Percentiles rank a stretch among this genome's conserved stretches.
phyloP scores from a whole-genome alignment of 1,140 invertebrate genomes.

The Drosophila insularis region DNA sequence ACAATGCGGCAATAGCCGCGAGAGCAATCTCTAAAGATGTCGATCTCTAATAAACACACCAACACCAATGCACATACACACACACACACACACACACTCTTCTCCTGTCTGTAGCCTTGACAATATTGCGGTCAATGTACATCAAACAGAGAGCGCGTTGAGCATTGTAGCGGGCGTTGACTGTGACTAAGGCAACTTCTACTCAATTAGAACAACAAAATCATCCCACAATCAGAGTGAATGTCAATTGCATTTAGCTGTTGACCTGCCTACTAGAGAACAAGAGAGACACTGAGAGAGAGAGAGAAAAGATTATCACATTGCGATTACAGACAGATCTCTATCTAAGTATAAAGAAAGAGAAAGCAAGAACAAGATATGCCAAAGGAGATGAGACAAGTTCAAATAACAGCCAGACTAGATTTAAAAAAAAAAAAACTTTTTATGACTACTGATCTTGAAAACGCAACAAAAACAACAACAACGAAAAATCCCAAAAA shows the following conservation, averaged over 20 bases:
- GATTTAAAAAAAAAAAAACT: not conserved
- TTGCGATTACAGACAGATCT: not conserved
- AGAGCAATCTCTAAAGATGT: constrained; percentile 18
- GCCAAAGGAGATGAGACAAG: not conserved
- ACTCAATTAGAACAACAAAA: constrained; percentile 68
- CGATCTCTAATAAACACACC: constrained; percentile 10
- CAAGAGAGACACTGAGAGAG: not conserved
- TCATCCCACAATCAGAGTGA: constrained; percentile 52
- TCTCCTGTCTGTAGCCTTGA: constrained; percentile 12
- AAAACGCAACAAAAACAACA: constrained; percentile 25
- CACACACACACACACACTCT: not conserved
- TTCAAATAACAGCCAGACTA: not conserved
- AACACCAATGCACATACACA: not conserved
- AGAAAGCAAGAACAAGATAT: not conserved
- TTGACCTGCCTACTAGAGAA: constrained; percentile 14
- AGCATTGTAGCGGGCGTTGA: constrained; percentile 30
- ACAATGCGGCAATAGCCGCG: constrained; percentile 8
- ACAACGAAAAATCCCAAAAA: constrained; percentile 2
- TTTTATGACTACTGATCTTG: constrained; percentile 28
- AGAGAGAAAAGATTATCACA: not conserved
- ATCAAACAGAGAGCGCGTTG: constrained; percentile 54
- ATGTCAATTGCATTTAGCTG: constrained; percentile 31
- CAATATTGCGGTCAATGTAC: constrained; percentile 56
- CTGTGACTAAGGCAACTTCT: constrained; percentile 52
- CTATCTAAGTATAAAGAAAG: not conserved